Conservation (phyloP, 2,888 invertebrate species). For the Cerastis rubricosa region DNA sequence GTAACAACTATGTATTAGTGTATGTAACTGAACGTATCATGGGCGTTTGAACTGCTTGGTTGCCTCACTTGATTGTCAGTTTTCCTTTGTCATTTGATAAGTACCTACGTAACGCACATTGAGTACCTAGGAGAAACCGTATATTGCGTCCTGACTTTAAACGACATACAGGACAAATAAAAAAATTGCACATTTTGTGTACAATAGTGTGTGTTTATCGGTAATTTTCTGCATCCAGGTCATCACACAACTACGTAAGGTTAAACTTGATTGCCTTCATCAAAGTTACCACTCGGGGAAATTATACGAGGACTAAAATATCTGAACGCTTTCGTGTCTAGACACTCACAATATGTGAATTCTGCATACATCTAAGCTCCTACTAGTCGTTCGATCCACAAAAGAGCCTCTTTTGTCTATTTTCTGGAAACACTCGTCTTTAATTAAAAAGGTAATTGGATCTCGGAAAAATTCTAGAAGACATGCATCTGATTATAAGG, state of each 20-base stretch:
- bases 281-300: not conserved
- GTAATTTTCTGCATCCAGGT: not conserved
- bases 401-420: not conserved
- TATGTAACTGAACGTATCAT: conserved; percentile 9
- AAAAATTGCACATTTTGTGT: not conserved
- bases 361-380: not conserved
- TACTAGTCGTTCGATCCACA: not conserved
- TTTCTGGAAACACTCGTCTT: too few species aligned
- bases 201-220: too few species aligned
- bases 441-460: not conserved
- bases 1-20: conserved; percentile 19
- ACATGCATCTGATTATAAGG: not conserved
- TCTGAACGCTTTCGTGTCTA: not conserved
- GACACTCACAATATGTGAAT: not conserved
- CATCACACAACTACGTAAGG: not conserved
- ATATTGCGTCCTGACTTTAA: not conserved
- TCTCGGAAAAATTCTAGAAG: not conserved
- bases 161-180: not conserved
- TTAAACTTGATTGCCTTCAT: not conserved
- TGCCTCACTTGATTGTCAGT: conserved; percentile 39
- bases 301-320: not conserved
- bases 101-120: not conserved
- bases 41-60: conserved; percentile 8
- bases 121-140: not conserved
- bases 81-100: conserved; percentile 1